Percentiles rank a stretch among this genome's conserved stretches.
phyloP scores from a whole-genome alignment of 2,797 vertebrate species.

The Sebastes jordani region DNA sequence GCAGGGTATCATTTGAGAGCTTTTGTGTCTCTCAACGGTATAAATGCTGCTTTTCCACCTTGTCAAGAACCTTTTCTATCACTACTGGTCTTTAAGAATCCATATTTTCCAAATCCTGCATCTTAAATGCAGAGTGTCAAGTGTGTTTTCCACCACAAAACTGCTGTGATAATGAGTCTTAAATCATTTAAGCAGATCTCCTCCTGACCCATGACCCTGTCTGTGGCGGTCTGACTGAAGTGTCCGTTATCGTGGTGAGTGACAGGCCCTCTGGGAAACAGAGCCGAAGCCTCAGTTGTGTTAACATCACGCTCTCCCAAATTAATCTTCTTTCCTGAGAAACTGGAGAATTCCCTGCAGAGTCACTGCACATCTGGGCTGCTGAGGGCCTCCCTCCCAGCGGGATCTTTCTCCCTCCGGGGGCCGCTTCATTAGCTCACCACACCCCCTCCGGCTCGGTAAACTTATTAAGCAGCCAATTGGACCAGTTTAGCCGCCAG shows the following conservation, averaged over 20 bases:
- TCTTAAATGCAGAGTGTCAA: not conserved
- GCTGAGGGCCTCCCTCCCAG: slow-evolving; percentile 31
- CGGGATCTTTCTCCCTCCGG: slow-evolving; percentile 10
- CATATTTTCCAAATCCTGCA: not conserved
- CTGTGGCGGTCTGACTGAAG: not conserved
- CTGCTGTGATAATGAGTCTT: not conserved
- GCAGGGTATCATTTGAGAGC: not conserved
- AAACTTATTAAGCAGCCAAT: slow-evolving; percentile 71
- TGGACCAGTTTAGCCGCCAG: slow-evolving; percentile 55
- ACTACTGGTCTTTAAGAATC: not conserved
- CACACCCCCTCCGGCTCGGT: slow-evolving; percentile 31
- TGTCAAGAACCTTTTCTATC: not conserved
- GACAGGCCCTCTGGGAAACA: slow-evolving; percentile 17
- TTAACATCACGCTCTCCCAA: slow-evolving; percentile 40
- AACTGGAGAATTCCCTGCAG: slow-evolving; percentile 11
- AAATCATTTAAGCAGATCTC: not conserved
- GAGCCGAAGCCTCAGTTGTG: slow-evolving; percentile 29
- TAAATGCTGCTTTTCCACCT: not conserved
- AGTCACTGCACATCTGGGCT: slow-evolving; percentile 57
- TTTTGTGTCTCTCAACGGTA: not conserved
- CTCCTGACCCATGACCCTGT: not conserved
- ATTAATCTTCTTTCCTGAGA: slow-evolving; percentile 42
- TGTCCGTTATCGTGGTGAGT: not conserved
- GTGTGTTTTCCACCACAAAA: not conserved
- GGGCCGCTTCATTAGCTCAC: slow-evolving; percentile 46